These are phyloP conservation scores for Sturmia bella DNA, from an alignment of 2,888 invertebrate species.

Conservation along the genomic window DNA sequence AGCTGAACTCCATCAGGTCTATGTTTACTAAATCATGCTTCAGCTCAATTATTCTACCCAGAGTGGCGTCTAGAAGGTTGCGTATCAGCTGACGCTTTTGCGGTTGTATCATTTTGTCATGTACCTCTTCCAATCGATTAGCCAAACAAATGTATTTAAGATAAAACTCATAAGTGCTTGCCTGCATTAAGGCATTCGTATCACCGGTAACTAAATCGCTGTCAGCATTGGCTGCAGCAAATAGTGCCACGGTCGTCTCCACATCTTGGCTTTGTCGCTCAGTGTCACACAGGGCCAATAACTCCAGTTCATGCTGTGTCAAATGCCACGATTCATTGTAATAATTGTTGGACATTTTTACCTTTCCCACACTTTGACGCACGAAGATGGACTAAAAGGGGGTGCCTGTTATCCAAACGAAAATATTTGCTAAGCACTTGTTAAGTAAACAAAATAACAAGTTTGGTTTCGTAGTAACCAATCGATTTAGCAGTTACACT, in stretches of 20 bases:
- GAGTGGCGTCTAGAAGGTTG: constrained; percentile 87
- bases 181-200: constrained; percentile 82
- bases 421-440: constrained; percentile 3
- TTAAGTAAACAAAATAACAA: constrained; percentile 24
- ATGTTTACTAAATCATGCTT: constrained; percentile 94
- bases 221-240: constrained; percentile 66
- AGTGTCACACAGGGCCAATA: constrained; percentile 79
- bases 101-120: constrained; percentile 96
- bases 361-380: neutral
- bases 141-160: constrained; percentile 90
- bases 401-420: neutral
- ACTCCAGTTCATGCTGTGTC: constrained; percentile 83
- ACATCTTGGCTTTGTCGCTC: constrained; percentile 86
- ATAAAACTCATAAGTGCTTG: constrained; percentile 87
- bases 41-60: constrained; percentile 93
- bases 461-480: constrained; percentile 15
- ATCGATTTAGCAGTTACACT: too few species aligned
- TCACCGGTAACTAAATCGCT: constrained; percentile 81
- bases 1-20: constrained; percentile 92
- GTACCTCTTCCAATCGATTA: constrained; percentile 89
- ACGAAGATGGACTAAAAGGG: constrained; percentile 2
- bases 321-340: constrained; percentile 87
- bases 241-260: constrained; percentile 81
- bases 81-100: constrained; percentile 92
- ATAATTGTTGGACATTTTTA: constrained; percentile 87